These are phyloP conservation scores for Gobio occitaniae DNA, from an alignment of 2,797 vertebrate species.

Conservation along the genomic window DNA sequence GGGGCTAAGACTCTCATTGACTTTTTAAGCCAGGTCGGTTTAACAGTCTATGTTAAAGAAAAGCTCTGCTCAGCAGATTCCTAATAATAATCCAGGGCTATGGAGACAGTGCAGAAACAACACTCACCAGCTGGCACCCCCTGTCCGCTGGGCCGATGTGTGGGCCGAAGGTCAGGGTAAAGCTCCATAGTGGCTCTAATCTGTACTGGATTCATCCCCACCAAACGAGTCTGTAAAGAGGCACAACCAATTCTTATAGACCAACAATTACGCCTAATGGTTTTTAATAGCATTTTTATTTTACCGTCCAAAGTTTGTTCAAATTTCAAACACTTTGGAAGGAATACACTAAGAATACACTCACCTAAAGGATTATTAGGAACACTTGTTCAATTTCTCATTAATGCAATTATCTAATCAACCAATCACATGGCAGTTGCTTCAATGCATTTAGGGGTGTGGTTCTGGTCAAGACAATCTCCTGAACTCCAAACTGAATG, in stretches of 20 bases:
- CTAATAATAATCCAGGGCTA: slow-evolving; percentile 63
- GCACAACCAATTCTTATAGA: neutral
- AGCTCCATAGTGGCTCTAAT: slow-evolving; percentile 76
- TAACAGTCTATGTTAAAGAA: slow-evolving; percentile 59
- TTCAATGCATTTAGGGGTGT: no score
- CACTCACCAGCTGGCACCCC: slow-evolving; percentile 72
- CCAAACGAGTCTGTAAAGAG: slow-evolving; percentile 70
- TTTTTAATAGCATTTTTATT: no score
- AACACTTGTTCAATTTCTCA: no score
- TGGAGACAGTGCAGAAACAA: slow-evolving; percentile 50
- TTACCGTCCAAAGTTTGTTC: no score
- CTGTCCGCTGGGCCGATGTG: slow-evolving; percentile 55
- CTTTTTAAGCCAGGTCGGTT: slow-evolving; percentile 69
- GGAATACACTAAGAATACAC: neutral
- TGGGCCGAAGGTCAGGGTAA: slow-evolving; percentile 69
- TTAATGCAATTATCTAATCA: no score
- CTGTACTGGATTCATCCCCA: slow-evolving; percentile 81
- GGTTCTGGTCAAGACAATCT: no score
- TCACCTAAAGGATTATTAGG: no score
- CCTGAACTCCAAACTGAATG: no score
- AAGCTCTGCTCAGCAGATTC: slow-evolving; percentile 77
- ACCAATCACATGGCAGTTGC: no score
- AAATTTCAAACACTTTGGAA: neutral
- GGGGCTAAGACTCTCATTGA: slow-evolving; percentile 69
- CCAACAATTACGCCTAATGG: no score